Evolutionary conservation across 2,797 vertebrate species (phyloP), one percentile per base, ranked within the genome.

Genomic region (Taenioides sp.): DNA sequence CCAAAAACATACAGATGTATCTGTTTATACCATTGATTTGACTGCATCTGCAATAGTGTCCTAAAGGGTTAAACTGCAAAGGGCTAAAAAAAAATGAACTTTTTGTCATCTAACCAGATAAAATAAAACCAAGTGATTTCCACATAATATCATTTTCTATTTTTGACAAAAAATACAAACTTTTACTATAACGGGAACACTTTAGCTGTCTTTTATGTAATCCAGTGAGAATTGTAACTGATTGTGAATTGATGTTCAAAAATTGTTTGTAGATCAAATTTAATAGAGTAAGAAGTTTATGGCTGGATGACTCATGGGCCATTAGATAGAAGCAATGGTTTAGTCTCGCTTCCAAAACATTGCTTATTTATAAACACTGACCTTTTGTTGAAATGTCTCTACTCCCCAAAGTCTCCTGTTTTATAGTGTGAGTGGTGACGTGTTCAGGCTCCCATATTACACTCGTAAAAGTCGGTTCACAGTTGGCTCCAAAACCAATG

Each of bases 361-460:
- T 40, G 67, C n/a, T 68, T 68, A 58, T 68, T 59, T 59, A 27
- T 58, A 43, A 69, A 58, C 17, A 55, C 37, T 67, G 52, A 67
- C 66, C 65, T 66, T 66, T 58, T 40, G 66, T 37, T 55, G 50
- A 40, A 34, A 40, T 55, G 27, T 69, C 57, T 58, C 54, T 69
- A 23, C 54, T 69, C 67, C 31, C 67, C 28, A 58, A 68, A 68
- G 31, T 40, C 52, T 69, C 54, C 37, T 25, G 31, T 69, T 69
- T 58, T 27, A 69, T 58, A 27, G 34, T 58, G 55, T 69, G 54
- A 47, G 55, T 37, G 40, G 67, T 58, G 34, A 69, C 55, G 55
- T 25, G 31, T 58, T 69, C 37, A 37, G 20, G 66, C 66, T 67
- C 31, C 66, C 66, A 67, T 28, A 57, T 67, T 57, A 67, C 50